These are phyloP conservation scores for Pollenia griseotomentosa DNA, from an alignment of 2,888 invertebrate species.

Conservation along the genomic window DNA sequence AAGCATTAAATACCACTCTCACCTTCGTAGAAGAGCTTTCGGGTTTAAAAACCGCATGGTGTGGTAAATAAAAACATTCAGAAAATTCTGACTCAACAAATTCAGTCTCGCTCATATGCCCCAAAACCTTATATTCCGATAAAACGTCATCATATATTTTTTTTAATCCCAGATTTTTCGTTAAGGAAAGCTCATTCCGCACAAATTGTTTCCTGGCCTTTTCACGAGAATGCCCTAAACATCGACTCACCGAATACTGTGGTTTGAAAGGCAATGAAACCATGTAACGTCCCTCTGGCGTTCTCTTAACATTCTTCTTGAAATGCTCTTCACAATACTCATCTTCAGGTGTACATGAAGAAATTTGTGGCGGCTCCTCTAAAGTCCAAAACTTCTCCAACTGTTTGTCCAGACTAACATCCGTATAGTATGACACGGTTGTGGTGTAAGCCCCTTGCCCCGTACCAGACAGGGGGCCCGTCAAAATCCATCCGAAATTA, in stretches of 20 bases:
- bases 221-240: not conserved
- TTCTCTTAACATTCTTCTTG: not conserved
- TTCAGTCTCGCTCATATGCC: not conserved
- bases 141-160: not conserved
- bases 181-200: not conserved
- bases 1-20: not conserved
- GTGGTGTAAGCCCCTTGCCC: not conserved
- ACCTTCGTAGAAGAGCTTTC: not conserved
- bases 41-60: not conserved
- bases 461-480: not conserved
- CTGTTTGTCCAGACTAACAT: not conserved
- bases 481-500: not conserved
- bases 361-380: slow-evolving; percentile 6
- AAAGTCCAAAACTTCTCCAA: slow-evolving; percentile 25
- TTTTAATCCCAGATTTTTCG: not conserved
- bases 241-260: not conserved
- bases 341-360: not conserved
- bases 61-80: not conserved
- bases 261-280: not conserved
- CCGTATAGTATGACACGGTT: not conserved
- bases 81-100: not conserved
- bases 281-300: not conserved
- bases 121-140: not conserved
- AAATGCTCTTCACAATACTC: not conserved
- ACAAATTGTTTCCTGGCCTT: not conserved